Percentiles rank a stretch among this genome's conserved stretches.
Conservation (phyloP, 2,797 vertebrate genomes). For the Sebastes trivittatus region DNA sequence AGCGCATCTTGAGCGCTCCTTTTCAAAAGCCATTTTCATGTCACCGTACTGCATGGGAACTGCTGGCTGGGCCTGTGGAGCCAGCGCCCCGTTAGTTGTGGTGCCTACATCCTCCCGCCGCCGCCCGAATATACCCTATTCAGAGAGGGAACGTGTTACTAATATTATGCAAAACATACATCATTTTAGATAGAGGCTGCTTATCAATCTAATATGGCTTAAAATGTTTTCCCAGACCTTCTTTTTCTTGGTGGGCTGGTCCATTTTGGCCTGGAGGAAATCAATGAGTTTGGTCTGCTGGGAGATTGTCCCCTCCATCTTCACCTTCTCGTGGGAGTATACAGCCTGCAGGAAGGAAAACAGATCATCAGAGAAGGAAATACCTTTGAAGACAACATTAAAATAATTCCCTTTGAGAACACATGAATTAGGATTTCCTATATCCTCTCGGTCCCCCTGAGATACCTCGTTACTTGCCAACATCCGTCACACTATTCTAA, state of each 20-base stretch:
- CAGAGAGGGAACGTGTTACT: slow-evolving; percentile 50
- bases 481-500: slow-evolving; percentile 22
- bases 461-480: slow-evolving; percentile 27
- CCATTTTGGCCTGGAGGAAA: slow-evolving; percentile 99
- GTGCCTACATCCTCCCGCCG: slow-evolving; percentile 94
- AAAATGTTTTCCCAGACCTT: slow-evolving; percentile 83
- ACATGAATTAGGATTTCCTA: slow-evolving; percentile 15
- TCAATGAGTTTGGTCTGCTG: slow-evolving; percentile 99
- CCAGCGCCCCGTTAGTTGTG: slow-evolving; percentile 83
- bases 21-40: slow-evolving; percentile 96
- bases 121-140: slow-evolving; percentile 96
- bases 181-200: background rate
- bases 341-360: slow-evolving; percentile 86
- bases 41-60: slow-evolving; percentile 96
- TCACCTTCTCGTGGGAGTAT: slow-evolving; percentile 98
- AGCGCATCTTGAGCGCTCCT: slow-evolving; percentile 93
- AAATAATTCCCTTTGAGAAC: slow-evolving; percentile 26
- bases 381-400: slow-evolving; percentile 22
- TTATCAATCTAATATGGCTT: slow-evolving; percentile 1
- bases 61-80: slow-evolving; percentile 66
- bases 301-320: slow-evolving; percentile 99
- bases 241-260: slow-evolving; percentile 98
- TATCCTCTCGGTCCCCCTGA: background rate
- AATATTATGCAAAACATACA: background rate
- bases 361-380: slow-evolving; percentile 36